Conservation (phyloP, 2,888 invertebrate genomes). For the Trachelus stipa region DNA sequence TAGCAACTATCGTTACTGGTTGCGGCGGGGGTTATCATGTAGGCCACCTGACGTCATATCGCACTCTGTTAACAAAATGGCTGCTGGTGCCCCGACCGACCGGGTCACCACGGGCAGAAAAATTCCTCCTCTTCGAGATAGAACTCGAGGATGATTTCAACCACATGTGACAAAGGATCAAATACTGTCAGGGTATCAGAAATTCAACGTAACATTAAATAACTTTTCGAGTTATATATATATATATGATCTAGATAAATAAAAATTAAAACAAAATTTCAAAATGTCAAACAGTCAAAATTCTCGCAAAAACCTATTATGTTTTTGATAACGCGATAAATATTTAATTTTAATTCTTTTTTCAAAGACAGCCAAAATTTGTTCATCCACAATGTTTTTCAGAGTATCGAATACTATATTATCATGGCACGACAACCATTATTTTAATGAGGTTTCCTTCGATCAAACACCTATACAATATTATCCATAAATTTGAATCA, state of each 20-base stretch:
- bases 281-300: neutral
- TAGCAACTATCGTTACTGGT: conserved; percentile 32
- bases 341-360: neutral
- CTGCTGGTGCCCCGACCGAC: conserved; percentile 20
- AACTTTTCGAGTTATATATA: neutral
- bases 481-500: neutral
- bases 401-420: neutral
- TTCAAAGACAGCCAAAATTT: neutral
- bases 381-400: neutral
- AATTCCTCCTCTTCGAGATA: conserved; percentile 20
- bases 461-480: neutral
- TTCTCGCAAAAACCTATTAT: neutral
- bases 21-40: conserved; percentile 53
- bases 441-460: neutral
- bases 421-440: neutral
- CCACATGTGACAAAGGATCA: neutral
- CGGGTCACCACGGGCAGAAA: conserved; percentile 31
- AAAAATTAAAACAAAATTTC: neutral
- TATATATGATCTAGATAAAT: neutral
- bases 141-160: neutral
- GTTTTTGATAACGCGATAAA: neutral
- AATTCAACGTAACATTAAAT: too few species aligned
- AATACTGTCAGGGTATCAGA: neutral
- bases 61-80: conserved; percentile 50
- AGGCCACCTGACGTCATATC: conserved; percentile 58